Base-by-base conservation (phyloP, 2,888 invertebrate species). In the Xylocampa areola region DNA sequence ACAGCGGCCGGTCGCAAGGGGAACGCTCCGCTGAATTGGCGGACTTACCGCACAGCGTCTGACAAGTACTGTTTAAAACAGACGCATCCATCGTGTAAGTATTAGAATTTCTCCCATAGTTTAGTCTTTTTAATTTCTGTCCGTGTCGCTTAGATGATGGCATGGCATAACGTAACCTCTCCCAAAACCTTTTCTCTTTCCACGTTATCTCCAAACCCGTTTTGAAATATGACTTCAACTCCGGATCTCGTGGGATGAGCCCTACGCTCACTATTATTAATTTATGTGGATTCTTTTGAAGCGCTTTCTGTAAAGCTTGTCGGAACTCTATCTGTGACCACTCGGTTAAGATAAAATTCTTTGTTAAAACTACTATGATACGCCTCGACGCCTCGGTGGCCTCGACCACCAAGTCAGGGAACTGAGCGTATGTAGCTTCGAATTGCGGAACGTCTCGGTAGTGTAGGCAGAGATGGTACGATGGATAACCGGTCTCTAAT, bases 101-200 rank as follows among this genome's bases (percentile, higher is more conserved):
- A 89, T 97, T 97, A 78, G 97, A 97, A 86, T 96, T 96, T 77
- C 96, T 95, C 69, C 97, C 95, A 82, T 97, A 97, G 82, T 96
- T 96, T 69, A 94, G 93, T 79, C 94, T 94, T 83, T 94, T 92
- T 78, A 92, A 87, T 85, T 94, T 93, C 72, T 94, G 92, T 59
- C 93, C 90, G 84, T 91, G 95, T 68, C 96, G 96, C 85, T 97
- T 95, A 74, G 96, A 96, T 77, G 96, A 96, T 59, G 98, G 98
- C 95, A 98, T 96, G 62, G 97, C 97, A 87, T 97, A 98, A 76
- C 97, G 96, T 79, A 99, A 95, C 86, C 98, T 96, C 88, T 98
- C 98, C 98, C 98, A 98, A 94, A 99, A 99, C 80, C 98, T 95
- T 85, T 97, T 97, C 92, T 98, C 98, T 83, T 97, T 97, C 96